Evolutionary conservation across 2,113 vertebrate species (phyloP).

Genomic region (Indicator indicator): DNA sequence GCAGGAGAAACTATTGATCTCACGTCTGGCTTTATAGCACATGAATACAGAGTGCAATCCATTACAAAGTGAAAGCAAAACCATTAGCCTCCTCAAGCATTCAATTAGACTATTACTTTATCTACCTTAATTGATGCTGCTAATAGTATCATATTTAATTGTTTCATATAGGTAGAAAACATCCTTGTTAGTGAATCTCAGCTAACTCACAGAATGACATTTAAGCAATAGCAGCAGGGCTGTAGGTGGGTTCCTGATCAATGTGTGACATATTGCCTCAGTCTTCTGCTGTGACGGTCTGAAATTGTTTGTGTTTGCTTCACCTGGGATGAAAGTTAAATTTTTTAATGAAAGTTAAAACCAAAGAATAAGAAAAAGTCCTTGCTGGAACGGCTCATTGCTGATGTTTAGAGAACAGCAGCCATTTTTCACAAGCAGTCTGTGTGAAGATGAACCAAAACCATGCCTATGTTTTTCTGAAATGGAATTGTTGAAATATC

Average conservation of each 20-base stretch:
- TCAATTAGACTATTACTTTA: conserved; percentile 78
- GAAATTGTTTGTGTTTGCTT: background rate
- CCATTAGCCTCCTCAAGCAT: conserved; percentile 72
- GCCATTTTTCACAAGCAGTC: background rate
- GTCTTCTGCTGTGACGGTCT: background rate
- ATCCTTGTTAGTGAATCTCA: conserved; percentile 62
- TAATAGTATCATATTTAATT: conserved; percentile 78
- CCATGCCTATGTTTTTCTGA: background rate
- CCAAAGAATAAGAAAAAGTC: background rate
- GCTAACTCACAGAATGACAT: conserved; percentile 41
- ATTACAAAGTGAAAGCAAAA: conserved; percentile 68
- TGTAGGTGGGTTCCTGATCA: background rate
- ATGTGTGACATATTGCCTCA: background rate
- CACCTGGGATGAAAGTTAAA: background rate
- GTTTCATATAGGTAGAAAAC: conserved; percentile 44
- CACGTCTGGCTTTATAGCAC: conserved; percentile 57
- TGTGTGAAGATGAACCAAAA: background rate
- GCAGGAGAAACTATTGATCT: conserved; percentile 74
- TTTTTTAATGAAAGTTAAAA: background rate
- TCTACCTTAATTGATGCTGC: conserved; percentile 75
- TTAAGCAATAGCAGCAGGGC: conserved; percentile 6
- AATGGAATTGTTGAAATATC: background rate
- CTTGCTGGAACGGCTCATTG: background rate
- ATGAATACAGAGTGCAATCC: conserved; percentile 58
- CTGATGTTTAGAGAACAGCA: background rate